These are phyloP conservation scores for Crocidura indochinensis DNA, from an alignment of 2,797 vertebrate genomes.

Conservation along the genomic window DNA sequence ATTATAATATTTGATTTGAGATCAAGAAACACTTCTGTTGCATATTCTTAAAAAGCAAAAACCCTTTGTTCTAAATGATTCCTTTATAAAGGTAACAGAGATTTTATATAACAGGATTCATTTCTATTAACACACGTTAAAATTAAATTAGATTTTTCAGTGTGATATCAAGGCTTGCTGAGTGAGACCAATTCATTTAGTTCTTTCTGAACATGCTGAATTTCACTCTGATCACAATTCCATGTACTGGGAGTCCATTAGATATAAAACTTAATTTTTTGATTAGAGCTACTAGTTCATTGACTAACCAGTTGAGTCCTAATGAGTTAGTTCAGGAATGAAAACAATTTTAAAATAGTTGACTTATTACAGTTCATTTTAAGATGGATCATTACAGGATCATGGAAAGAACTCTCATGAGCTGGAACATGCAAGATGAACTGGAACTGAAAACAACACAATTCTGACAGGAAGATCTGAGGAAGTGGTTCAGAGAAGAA, in stretches of 20 bases:
- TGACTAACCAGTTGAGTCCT: background rate
- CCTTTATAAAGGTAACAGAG: background rate
- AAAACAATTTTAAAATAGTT: background rate
- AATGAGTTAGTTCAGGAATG: background rate
- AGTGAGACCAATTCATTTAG: background rate
- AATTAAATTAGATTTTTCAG: background rate
- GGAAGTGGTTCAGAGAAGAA: background rate
- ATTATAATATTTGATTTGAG: background rate
- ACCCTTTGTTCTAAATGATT: background rate
- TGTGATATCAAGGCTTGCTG: background rate
- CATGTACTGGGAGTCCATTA: background rate
- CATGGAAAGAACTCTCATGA: background rate
- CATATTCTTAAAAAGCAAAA: background rate
- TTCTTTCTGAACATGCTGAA: background rate
- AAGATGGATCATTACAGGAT: too few relatives aligned
- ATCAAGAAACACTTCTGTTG: background rate
- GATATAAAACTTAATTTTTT: background rate
- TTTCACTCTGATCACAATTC: too few relatives aligned
- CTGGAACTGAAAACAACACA: background rate
- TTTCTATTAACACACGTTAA: background rate
- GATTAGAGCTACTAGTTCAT: background rate
- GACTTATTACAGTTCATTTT: background rate
- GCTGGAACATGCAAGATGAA: background rate
- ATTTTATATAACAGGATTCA: background rate
- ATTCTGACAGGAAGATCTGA: accelerated